phyloP scores from a whole-genome alignment of 2,888 invertebrate genomes.

The Acholoe squamosa region DNA sequence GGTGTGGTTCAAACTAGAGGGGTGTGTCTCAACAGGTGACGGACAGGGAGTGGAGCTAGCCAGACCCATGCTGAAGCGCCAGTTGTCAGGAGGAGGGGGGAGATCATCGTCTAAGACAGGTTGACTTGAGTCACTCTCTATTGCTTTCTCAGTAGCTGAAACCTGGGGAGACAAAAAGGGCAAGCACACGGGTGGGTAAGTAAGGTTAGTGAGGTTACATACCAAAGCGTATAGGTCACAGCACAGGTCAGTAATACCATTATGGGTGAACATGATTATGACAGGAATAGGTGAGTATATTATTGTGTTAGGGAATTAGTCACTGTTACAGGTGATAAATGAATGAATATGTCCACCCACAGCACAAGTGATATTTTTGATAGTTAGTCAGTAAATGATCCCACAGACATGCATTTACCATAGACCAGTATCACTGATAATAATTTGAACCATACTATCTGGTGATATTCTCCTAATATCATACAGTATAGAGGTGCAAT shows the following conservation, averaged over 20 bases:
- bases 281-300: too few relatives aligned
- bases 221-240: not conserved
- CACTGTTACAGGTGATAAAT: too few relatives aligned
- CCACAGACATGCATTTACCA: too few relatives aligned
- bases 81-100: constrained; percentile 51
- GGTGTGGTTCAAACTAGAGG: not conserved
- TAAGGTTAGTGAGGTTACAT: constrained; percentile 20
- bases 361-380: too few relatives aligned
- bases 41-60: constrained; percentile 56
- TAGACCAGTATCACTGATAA: too few relatives aligned
- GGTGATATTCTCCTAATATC: too few relatives aligned
- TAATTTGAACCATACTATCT: too few relatives aligned
- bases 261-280: too few relatives aligned
- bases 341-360: too few relatives aligned
- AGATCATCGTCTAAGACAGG: constrained; percentile 48
- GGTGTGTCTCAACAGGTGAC: constrained; percentile 35
- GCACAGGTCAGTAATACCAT: not conserved
- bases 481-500: too few relatives aligned
- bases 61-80: constrained; percentile 54
- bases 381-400: too few relatives aligned
- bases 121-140: constrained; percentile 7
- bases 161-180: not conserved
- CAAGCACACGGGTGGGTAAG: constrained; percentile 25
- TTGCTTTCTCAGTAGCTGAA: constrained; percentile 27
- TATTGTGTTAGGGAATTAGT: too few relatives aligned